Conservation (phyloP, 2,888 invertebrate genomes). For the Bombylius major region DNA sequence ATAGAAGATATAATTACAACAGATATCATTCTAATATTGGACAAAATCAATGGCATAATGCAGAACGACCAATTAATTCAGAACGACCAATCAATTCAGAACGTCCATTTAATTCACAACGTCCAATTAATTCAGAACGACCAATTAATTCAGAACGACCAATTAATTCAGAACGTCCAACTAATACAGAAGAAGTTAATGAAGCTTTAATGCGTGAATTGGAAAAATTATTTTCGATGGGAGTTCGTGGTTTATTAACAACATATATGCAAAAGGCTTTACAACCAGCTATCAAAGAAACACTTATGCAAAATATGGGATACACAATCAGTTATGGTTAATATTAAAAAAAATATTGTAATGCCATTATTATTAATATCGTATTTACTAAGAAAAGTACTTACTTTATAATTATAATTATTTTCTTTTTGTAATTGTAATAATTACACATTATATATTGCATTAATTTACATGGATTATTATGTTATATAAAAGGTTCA, state of each 20-base stretch:
- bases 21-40: background rate
- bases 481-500: too few species aligned
- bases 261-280: constrained; percentile 74
- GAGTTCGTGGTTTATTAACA: constrained; percentile 66
- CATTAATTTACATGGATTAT: too few species aligned
- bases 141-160: background rate
- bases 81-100: background rate
- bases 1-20: background rate
- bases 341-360: constrained; percentile 7
- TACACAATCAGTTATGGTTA: constrained; percentile 75
- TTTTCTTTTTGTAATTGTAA: too few species aligned
- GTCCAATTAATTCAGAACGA: background rate
- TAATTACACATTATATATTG: too few species aligned
- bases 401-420: too few species aligned
- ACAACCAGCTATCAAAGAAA: constrained; percentile 75
- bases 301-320: constrained; percentile 76
- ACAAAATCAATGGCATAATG: constrained; percentile 6
- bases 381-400: too few species aligned
- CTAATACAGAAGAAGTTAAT: constrained; percentile 19
- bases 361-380: too few species aligned
- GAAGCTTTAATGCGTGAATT: constrained; percentile 64
- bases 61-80: background rate
- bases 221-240: constrained; percentile 73
- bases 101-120: constrained; percentile 5
- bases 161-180: constrained; percentile 2